Evolutionary conservation across 2,888 invertebrate genomes (phyloP).

Genomic region (Seladonia tumulorum): DNA sequence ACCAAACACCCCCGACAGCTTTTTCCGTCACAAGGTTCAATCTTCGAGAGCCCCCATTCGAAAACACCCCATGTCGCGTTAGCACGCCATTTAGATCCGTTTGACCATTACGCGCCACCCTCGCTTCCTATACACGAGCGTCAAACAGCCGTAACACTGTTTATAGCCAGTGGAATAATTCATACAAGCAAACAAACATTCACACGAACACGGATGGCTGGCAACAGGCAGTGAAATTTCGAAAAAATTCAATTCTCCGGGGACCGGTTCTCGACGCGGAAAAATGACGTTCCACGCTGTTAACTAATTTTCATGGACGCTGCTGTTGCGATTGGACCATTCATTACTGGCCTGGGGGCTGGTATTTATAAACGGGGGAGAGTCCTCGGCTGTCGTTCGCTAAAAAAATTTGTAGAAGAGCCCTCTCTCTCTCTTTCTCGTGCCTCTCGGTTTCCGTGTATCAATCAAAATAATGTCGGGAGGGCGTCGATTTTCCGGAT

Average conservation of each 20-base stretch:
- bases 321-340: neutral
- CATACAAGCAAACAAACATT: neutral
- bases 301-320: neutral
- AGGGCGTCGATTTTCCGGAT: slow-evolving; percentile 11
- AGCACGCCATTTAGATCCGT: neutral
- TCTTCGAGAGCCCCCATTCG: neutral
- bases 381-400: neutral
- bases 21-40: neutral
- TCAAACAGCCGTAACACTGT: neutral
- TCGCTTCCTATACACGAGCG: neutral
- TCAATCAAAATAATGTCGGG: slow-evolving; percentile 16
- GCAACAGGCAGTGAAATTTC: neutral
- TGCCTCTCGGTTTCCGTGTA: neutral
- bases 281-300: neutral
- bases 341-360: neutral
- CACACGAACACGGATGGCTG: too few species aligned
- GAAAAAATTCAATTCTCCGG: neutral
- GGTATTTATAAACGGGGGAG: neutral
- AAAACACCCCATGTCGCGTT: neutral
- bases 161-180: neutral
- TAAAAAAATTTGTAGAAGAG: neutral
- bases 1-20: neutral
- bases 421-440: too few species aligned
- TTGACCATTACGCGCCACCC: neutral
- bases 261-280: neutral